phyloP scores from a whole-genome alignment of 2,797 vertebrate species.

The Hoplostethus mediterraneus region DNA sequence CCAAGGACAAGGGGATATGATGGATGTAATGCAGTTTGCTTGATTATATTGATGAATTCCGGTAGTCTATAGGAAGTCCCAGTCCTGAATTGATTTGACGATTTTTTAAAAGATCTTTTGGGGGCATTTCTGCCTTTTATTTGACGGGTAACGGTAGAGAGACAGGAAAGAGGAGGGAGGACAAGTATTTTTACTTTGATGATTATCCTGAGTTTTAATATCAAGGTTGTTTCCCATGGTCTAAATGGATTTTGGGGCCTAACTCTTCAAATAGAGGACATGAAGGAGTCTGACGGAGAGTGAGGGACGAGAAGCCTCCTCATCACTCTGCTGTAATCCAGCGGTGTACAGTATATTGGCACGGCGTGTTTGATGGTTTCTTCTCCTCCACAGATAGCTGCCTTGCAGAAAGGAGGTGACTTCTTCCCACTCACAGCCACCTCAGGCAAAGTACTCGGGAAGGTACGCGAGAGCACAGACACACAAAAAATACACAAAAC shows the following conservation, averaged over 20 bases:
- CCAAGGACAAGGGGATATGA: too few relatives aligned
- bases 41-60: too few relatives aligned
- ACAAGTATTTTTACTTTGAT: too few relatives aligned
- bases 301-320: not conserved
- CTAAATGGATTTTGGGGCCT: not conserved
- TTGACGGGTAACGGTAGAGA: too few relatives aligned
- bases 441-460: constrained; percentile 89
- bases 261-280: not conserved
- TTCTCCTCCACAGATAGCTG: constrained; percentile 73
- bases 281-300: constrained; percentile 20
- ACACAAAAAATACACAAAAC: constrained; percentile 15
- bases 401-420: constrained; percentile 88
- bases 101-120: too few relatives aligned
- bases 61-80: too few relatives aligned
- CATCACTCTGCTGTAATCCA: constrained; percentile 9
- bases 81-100: too few relatives aligned
- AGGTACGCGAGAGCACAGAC: constrained; percentile 82
- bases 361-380: constrained; percentile 28
- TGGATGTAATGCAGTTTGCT: too few relatives aligned
- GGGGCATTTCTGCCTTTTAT: too few relatives aligned
- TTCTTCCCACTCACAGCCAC: constrained; percentile 85
- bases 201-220: too few relatives aligned
- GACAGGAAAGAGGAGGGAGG: too few relatives aligned
- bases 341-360: constrained; percentile 30
- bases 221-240: too few relatives aligned